phyloP scores from a whole-genome alignment of 2,113 vertebrate species.

The Lepisosteus osseus region DNA sequence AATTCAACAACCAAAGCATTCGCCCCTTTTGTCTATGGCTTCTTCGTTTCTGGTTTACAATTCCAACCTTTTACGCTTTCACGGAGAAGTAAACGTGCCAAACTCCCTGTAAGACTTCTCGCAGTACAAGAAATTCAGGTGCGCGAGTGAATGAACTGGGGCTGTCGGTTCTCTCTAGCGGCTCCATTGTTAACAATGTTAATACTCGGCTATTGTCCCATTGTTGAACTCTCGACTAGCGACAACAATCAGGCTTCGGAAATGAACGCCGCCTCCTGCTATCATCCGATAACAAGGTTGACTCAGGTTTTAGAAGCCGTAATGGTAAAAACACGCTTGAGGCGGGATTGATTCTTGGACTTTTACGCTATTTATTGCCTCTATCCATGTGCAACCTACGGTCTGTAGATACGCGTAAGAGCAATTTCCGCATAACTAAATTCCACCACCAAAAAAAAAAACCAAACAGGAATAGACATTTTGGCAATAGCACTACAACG shows the following conservation, averaged over 20 bases:
- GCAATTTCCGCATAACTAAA: background rate
- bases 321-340: background rate
- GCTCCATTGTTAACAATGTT: background rate
- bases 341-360: too few relatives aligned
- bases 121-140: background rate
- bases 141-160: background rate
- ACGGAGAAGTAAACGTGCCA: background rate
- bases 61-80: too few relatives aligned
- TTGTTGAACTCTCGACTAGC: background rate
- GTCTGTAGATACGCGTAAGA: background rate
- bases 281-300: conserved; percentile 10
- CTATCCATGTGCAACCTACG: too few relatives aligned
- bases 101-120: background rate
- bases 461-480: background rate
- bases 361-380: too few relatives aligned
- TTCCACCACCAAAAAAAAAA: background rate
- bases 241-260: conserved; percentile 2
- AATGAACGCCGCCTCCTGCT: background rate
- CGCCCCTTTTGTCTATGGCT: too few relatives aligned
- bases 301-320: background rate
- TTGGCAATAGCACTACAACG: background rate
- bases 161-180: background rate
- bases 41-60: too few relatives aligned
- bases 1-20: too few relatives aligned
- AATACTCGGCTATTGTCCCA: conserved; percentile 3